phyloP scores from a whole-genome alignment of 2,797 vertebrate species.

The Coracias cyanogaster region DNA sequence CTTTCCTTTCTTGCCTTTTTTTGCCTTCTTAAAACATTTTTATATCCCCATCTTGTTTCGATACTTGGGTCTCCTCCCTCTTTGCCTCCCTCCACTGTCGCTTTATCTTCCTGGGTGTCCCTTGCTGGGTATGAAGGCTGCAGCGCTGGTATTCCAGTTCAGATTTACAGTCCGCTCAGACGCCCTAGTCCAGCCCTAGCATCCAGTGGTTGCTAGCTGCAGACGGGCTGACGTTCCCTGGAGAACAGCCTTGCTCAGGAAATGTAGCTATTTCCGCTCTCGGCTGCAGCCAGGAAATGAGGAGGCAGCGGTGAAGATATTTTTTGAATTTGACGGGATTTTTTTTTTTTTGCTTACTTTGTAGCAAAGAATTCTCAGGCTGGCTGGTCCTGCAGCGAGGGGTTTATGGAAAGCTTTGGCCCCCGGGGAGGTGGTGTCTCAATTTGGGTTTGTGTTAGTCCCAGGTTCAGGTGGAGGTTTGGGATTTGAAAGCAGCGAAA shows the following conservation, averaged over 20 bases:
- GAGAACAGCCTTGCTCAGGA: slow-evolving; percentile 69
- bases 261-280: slow-evolving; percentile 68
- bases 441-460: not conserved
- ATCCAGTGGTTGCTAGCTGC: not conserved
- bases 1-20: too few species aligned
- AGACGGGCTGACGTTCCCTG: slow-evolving; percentile 15
- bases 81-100: not conserved
- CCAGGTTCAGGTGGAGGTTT: not conserved
- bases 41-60: not conserved
- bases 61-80: not conserved
- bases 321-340: slow-evolving; percentile 42
- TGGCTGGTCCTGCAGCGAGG: not conserved
- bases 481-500: not conserved
- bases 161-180: accelerated
- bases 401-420: not conserved
- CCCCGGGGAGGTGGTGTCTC: accelerated
- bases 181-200: not conserved
- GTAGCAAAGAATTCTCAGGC: not conserved
- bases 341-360: not conserved
- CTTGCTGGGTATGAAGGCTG: accelerated
- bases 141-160: not conserved
- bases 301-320: slow-evolving; percentile 46
- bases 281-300: slow-evolving; percentile 66
- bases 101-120: not conserved
- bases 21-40: not conserved